Evolutionary conservation across 2,113 vertebrate species (phyloP), one percentile per base, ranked within the genome.

Genomic region (Nothobranchius furzeri): DNA sequence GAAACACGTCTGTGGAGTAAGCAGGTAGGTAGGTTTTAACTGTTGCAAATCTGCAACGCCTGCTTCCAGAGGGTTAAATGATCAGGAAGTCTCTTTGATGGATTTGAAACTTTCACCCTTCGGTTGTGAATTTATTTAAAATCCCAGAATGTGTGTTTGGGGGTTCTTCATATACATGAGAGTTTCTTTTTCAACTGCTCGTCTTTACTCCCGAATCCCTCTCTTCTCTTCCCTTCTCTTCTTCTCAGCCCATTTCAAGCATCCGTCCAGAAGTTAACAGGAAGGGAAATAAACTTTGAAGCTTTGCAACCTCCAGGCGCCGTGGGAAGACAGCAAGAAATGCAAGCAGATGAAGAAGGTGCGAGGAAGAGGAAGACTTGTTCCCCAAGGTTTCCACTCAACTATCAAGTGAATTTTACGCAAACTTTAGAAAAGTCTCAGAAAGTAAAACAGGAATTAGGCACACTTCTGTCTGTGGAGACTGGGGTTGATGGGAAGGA

Each of bases 211-310:
- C 47, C 36, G 7, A 64, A 45, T 37, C 30, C 48, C n/a, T 67
- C 60, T 70, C 69, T 56, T 64, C 65, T 51, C 51, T 67, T 66
- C 59, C 46, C 68, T 52, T 55, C 70, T 47, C 58, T 68, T 72
- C 63, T 49, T 60, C 55, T 56, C 66, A 82, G 59, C 82, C 71
- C 80, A 88, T 90, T 90, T 89, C 86, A 86, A 85, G 71, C 56
- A 60, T 73, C 58, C 66, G 25, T 52, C 79, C 72, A 68, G 55
- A 81, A 70, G 78, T 88, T 89, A 86, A 83, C 83, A 76, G 79
- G 77, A 73, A 73, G 65, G 65, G 62, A 78, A 88, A 91, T 83
- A 63, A 82, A 92, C 85, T 93, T 92, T 90, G 87, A 91, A 93
- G 92, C 85, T 81, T 20, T 67, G 73, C 71, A 20, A 84, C 85